Conservation (phyloP, 1,140 invertebrate genomes). For the Diorhabda carinulata region DNA sequence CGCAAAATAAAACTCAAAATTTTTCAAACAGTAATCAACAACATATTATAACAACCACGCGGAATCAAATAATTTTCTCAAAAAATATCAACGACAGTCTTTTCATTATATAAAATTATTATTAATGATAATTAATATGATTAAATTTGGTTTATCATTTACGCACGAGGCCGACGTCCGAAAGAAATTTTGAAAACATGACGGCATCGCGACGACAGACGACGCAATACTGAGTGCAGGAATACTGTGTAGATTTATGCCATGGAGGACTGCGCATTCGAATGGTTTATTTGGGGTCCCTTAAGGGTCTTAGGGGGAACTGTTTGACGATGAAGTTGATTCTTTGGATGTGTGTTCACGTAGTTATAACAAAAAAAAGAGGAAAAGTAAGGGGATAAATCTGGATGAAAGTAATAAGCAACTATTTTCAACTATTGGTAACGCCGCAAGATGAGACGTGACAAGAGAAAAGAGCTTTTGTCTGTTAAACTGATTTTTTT, state of each 20-base stretch:
- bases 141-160: neutral
- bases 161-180: conserved; percentile 14
- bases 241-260: conserved; percentile 9
- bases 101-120: neutral
- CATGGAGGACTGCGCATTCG: conserved; percentile 17
- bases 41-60: neutral
- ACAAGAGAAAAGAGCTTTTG: too few relatives aligned
- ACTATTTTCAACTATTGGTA: neutral
- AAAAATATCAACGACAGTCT: neutral
- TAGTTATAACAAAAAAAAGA: conserved; percentile 1
- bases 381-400: neutral
- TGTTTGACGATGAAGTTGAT: conserved; percentile 15
- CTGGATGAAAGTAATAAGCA: neutral
- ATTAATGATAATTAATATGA: neutral
- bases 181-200: conserved; percentile 5
- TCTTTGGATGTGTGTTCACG: conserved; percentile 8
- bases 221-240: conserved; percentile 33
- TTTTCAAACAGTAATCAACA: neutral
- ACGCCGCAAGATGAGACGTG: too few relatives aligned
- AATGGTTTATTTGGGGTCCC: conserved; percentile 16
- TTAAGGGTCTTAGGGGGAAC: conserved; percentile 16
- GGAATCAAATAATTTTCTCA: neutral
- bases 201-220: conserved; percentile 32
- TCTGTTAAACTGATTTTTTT: too few relatives aligned
- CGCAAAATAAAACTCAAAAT: conserved; percentile 11